phyloP scores from a whole-genome alignment of 2,797 vertebrate genomes.

The Todus mexicanus region DNA sequence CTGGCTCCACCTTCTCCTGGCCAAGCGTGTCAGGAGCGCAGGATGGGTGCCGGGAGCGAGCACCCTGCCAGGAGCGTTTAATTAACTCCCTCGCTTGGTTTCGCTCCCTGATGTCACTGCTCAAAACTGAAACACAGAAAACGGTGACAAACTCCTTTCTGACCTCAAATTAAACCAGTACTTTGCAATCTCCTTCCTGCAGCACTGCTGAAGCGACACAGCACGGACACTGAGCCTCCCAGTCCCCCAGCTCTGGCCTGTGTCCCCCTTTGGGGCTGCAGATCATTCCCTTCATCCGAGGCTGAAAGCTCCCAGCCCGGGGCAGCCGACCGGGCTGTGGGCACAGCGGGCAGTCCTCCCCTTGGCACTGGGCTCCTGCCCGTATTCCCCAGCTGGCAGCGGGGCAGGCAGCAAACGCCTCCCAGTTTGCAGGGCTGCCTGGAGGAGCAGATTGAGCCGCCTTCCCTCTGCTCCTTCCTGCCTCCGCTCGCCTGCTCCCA shows the following conservation, averaged over 20 bases:
- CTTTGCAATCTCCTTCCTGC: not conserved
- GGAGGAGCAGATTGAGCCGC: conserved; percentile 11
- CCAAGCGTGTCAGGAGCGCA: not conserved
- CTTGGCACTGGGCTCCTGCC: not conserved
- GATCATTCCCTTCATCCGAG: not conserved
- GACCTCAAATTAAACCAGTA: conserved; percentile 31
- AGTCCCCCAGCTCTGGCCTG: not conserved
- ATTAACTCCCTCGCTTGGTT: conserved; percentile 8
- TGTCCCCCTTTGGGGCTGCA: not conserved
- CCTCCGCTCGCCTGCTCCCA: not conserved
- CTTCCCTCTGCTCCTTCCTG: not conserved
- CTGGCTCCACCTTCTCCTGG: not conserved
- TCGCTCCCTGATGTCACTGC: conserved; percentile 19
- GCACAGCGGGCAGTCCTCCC: not conserved
- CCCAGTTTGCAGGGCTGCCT: not conserved
- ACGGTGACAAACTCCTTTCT: conserved; percentile 6
- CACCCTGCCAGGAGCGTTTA: not conserved
- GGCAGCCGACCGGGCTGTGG: not conserved
- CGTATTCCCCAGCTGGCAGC: not conserved
- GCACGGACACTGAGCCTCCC: not conserved
- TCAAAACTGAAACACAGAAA: conserved; percentile 15
- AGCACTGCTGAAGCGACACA: not conserved
- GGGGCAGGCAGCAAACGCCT: not conserved
- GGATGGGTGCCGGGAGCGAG: not conserved
- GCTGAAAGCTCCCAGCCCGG: not conserved